Evolutionary conservation across 2,888 invertebrate species (phyloP), one percentile per base, ranked within the genome.

Genomic region (Drosophila barbarae): DNA sequence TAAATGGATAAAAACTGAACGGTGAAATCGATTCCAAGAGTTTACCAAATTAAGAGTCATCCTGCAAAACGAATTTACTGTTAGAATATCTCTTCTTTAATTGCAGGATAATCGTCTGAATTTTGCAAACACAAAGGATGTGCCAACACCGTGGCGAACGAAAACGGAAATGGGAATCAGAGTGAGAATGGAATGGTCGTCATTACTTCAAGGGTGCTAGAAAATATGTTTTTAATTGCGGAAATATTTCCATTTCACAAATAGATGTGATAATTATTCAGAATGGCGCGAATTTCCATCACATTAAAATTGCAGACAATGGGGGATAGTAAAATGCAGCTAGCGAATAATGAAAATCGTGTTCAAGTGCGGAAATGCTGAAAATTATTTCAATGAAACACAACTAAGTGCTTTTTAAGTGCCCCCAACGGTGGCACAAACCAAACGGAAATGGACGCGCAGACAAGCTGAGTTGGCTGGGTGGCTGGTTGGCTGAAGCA

Each of bases 341-440:
- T 51, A 38, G 36, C 28, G 60, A 49, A 81, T 78, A 67, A 76
- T 64, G 70, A 60, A 67, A 71, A 77, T 72, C 79, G 79, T 80
- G 79, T 83, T 84, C 74, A 83, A 83, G 79, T 83, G 78, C 81
- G 68, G 78, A 84, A 84, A 83, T 68, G 76, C 81, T 81, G 84
- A 72, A 83, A 80, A 80, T 77, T 77, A 77, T 83, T 77, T 71
- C 69, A 68, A 69, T 79, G 74, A 71, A 69, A 74, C 67, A 70
- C 74, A 80, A 83, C 65, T 65, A 65, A 71, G 79, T 84, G 81
- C 76, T 80, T 76, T 82, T 83, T 69, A 77, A 83, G 81, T 72
- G 66, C 71, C 59, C 41, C 52, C 41, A 34, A 59, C 44, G 53
- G 55, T 41, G 46, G 55, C 18, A 34, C 49, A 51, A 39, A 35